These are phyloP conservation scores for Trididemnum clinides DNA, from an alignment of 23 tunicate genomes.

Conservation along the genomic window DNA sequence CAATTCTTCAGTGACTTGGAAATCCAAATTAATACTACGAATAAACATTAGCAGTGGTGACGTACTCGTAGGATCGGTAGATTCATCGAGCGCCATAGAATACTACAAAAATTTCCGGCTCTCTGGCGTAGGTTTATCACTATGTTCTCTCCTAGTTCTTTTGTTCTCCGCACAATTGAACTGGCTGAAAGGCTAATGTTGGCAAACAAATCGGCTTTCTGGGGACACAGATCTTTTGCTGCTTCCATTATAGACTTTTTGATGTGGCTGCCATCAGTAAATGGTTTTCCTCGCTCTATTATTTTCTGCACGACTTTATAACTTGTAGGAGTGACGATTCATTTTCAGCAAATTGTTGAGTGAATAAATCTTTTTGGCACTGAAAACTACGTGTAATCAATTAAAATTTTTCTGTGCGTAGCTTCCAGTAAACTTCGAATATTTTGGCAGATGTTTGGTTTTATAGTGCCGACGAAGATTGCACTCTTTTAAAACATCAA, in stretches of 20 bases:
- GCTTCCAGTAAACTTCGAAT: constrained; percentile 43
- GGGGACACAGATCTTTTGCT: constrained; percentile 31
- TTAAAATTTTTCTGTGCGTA: constrained; percentile 32
- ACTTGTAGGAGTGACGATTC: constrained; percentile 45
- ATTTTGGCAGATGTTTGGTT: constrained; percentile 49
- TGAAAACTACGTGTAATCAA: constrained; percentile 19
- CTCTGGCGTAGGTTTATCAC: constrained; percentile 13
- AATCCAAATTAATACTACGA: not conserved
- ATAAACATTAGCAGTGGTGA: constrained; percentile 33
- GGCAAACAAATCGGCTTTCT: constrained; percentile 41
- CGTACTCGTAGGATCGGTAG: constrained; percentile 21
- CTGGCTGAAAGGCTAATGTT: constrained; percentile 37
- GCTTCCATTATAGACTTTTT: constrained; percentile 38
- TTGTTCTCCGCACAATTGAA: constrained; percentile 18
- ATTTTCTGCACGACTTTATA: constrained; percentile 37
- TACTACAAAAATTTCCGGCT: not conserved
- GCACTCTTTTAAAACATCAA: constrained; percentile 32
- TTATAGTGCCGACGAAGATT: constrained; percentile 55
- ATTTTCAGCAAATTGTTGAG: constrained; percentile 13
- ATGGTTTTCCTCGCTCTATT: constrained; percentile 36
- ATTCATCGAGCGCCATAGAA: constrained; percentile 47
- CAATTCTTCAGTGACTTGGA: constrained; percentile 32
- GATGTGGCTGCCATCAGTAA: constrained; percentile 43
- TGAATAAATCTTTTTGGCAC: constrained; percentile 13
- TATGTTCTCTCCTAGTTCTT: constrained; percentile 21